Evolutionary conservation across 2,797 vertebrate species (phyloP).

Genomic region (Pelodytes ibericus): DNA sequence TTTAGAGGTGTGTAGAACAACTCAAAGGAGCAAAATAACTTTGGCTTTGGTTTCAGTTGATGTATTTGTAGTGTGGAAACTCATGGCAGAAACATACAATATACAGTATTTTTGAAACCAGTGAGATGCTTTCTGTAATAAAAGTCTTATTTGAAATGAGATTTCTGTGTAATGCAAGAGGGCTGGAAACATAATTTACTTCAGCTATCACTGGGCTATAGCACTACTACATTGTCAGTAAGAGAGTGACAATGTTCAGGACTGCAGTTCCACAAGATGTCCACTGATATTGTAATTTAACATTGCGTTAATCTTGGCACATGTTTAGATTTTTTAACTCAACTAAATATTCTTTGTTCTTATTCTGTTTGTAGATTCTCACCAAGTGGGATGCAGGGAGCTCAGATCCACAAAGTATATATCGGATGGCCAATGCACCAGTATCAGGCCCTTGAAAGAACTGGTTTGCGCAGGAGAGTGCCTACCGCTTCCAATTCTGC

Average conservation of each 20-base stretch:
- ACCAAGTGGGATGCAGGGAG: slow-evolving; percentile 91
- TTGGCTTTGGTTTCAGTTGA: slow-evolving; percentile 6
- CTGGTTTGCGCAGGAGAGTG: slow-evolving; percentile 95
- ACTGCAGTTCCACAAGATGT: too few relatives aligned
- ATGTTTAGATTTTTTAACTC: too few relatives aligned
- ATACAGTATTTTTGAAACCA: neutral
- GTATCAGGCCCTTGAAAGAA: slow-evolving; percentile 93
- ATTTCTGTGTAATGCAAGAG: too few relatives aligned
- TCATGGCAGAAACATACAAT: neutral
- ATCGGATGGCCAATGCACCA: slow-evolving; percentile 96
- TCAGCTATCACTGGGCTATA: too few relatives aligned
- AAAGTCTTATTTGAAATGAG: too few relatives aligned
- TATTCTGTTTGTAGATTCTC: slow-evolving; percentile 71
- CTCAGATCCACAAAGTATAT: slow-evolving; percentile 97
- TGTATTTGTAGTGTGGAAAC: neutral
- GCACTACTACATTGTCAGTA: too few relatives aligned
- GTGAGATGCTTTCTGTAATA: too few relatives aligned
- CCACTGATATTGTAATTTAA: too few relatives aligned
- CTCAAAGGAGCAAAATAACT: neutral
- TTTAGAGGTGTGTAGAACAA: neutral
- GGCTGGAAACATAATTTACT: too few relatives aligned
- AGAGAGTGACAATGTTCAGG: too few relatives aligned
- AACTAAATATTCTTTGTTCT: neutral
- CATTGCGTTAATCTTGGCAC: too few relatives aligned
- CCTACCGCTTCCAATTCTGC: slow-evolving; percentile 89